Base-by-base conservation (phyloP, 1,140 invertebrate genomes). In the Stenopsyche tienmushanensis region DNA sequence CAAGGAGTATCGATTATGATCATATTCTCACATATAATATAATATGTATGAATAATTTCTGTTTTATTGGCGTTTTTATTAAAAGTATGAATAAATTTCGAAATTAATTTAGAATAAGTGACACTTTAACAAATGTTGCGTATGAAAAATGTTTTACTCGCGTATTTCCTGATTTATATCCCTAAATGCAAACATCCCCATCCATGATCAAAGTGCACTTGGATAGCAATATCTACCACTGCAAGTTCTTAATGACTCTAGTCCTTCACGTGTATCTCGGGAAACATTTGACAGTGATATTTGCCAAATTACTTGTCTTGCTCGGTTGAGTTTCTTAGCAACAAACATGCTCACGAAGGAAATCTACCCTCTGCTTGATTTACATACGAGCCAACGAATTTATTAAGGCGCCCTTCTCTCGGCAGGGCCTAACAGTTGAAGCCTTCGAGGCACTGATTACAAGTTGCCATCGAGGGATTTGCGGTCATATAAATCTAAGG, bases 231-330 rank as follows among this genome's bases (percentile, higher is more conserved):
- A n/a, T 15, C 18, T 20, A 5, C 17, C 18, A 15, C 10, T 15
- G 5, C 10, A 18, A n/a, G n/a, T n/a, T n/a, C n/a, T n/a, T n/a
- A n/a, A n/a, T n/a, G n/a, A 5, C 29, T 34, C 29, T 5, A 34
- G 29, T 7, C 29, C 29, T 7, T 34, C 29, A 34, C n/a, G n/a
- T n/a, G 29, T 13, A 34, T 34, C 29, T 34, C 29, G 29, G 10
- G 26, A 41, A n/a, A 41, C 25, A 57, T 57, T 57, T 41, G 26
- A 39, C 29, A 21, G 53, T 25, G 29, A 57, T 57, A 57, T 57
- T 57, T 57, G 21, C 53, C 29, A 41, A 57, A 39, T 57, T 57
- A 41, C 20, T 57, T 41, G 44, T 18, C 18, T 9, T 15, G 44
- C 44, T 47, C 44, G 3, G 44, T 47, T 18, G 44, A 20, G 18